Base-by-base conservation (phyloP, 2,888 invertebrate genomes). In the Apotomis betuletana region DNA sequence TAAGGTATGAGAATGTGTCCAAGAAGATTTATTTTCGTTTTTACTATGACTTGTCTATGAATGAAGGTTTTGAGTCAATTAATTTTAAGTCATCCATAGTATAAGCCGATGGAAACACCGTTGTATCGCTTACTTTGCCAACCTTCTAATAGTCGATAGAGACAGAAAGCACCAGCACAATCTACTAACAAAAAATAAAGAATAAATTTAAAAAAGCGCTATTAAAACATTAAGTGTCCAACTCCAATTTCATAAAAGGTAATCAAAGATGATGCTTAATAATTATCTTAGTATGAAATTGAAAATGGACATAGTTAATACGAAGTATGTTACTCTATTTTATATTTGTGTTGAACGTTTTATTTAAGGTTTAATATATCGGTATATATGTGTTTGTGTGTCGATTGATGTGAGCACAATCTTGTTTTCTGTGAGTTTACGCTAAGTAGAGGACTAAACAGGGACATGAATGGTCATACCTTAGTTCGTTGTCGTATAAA, bases 1-100 rank as follows among this genome's bases (percentile, higher is more conserved):
- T 55, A 55, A 6, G 64, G 63, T 52, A 52, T 52, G 54, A 44
- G 52, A 55, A 55, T n/a, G 54, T 12, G 8, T 27, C 15, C 41
- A 64, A n/a, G 63, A 54, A 54, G 41, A 5, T 15, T 64, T 55
- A 64, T 27, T 44, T 55, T 55, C 12, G 44, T 64, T 55, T 63
- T 55, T 55, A 64, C 49, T 49, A 49, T 49, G 44, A 55, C 55
- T n/a, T 15, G 55, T 49, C 81, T 81, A 79, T 83, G 81, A 82
- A 83, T 82, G 80, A 85, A 83, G 80, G 80, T 85, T 89, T 87
- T 83, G 83, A 88, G 92, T 92, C 92, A 92, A 92, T 92, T 92
- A 92, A 87, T 90, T 92, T 92, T 90, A 92, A 91, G 92, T 92
- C 92, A 92, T 91, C 87, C 85, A 88, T 91, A 92, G 88, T 74